Evolutionary conservation across 2,888 invertebrate species (phyloP).

Genomic region (Diaprepes abbreviatus): DNA sequence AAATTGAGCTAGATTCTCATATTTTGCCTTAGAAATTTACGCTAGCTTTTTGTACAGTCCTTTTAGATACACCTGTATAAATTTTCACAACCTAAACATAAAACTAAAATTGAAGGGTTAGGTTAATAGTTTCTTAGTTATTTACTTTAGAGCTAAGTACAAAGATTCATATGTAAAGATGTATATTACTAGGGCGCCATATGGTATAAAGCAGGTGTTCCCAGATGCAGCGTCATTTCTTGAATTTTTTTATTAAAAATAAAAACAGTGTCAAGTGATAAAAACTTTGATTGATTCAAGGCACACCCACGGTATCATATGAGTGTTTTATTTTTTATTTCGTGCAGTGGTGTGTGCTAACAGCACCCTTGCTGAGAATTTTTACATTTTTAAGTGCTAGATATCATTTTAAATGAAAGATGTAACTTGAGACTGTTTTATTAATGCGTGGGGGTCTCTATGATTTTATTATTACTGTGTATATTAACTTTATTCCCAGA

Average conservation of each 20-base stretch:
- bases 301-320: not conserved
- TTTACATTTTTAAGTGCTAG: not conserved
- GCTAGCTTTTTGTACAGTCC: no score
- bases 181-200: not conserved
- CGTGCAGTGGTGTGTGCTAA: slow-evolving; percentile 52
- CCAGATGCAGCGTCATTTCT: slow-evolving; percentile 9
- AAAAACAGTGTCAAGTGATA: slow-evolving; percentile 10
- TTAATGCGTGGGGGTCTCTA: no score
- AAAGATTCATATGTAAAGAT: no score
- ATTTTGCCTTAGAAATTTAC: no score
- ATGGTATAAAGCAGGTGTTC: slow-evolving; percentile 29
- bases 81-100: no score
- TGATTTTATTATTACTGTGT: no score
- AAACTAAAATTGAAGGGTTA: no score
- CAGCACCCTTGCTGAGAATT: slow-evolving; percentile 54
- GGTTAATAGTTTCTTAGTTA: no score
- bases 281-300: not conserved
- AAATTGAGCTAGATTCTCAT: no score
- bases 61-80: no score
- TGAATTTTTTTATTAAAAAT: not conserved
- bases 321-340: not conserved
- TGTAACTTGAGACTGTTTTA: not conserved
- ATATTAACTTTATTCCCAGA: no score
- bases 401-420: not conserved
- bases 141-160: no score